Evolutionary conservation across 1,140 invertebrate genomes (phyloP), one percentile per base, ranked within the genome.

Genomic region (Drosophila lini): DNA sequence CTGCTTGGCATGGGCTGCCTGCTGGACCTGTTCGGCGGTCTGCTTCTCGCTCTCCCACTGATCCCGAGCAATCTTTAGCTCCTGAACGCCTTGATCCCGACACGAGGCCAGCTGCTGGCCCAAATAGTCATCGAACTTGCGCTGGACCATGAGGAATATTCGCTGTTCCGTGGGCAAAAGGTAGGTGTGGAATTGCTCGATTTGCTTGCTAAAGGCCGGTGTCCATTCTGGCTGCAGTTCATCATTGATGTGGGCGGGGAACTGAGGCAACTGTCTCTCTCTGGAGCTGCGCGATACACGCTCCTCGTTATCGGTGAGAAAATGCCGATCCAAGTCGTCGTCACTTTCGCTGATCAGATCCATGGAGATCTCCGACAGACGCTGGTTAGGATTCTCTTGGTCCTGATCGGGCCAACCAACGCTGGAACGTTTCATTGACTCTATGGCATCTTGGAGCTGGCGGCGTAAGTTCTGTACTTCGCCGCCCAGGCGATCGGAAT

Each of bases 1-100:
- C 86, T 97, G 95, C 59, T 95, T 95, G 15, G 94, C 92, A 89
- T 96, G 95, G 70, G 94, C 95, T 10, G 81, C 82, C 59, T 95
- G 94, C 10, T 96, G 82, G 58, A 95, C 94, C 8, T 92, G 81
- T 69, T 91, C 74, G 68, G 67, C 57, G 41, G 50, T 58, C 61
- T 79, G 16, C 70, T 84, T 77, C 53, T 92, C 76, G 34, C 61
- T 73, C 78, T 90, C 53, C 90, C 73, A 81, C 59, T 93, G 93
- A 41, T 90, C 80, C 22, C 93, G 92, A 9, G 93, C 61, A 44
- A 93, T 92, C 67, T 93, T 93, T 0, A 94, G 65, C 47, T 94
- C 93, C 5, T 92, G 93, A 22, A 92, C 93, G 58, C 78, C 91
- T 34, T 94, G 93, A 40, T 93, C 86, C 45, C 92, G 85, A 57